phyloP scores from a whole-genome alignment of 2,113 vertebrate species.

The Stercorarius parasiticus region DNA sequence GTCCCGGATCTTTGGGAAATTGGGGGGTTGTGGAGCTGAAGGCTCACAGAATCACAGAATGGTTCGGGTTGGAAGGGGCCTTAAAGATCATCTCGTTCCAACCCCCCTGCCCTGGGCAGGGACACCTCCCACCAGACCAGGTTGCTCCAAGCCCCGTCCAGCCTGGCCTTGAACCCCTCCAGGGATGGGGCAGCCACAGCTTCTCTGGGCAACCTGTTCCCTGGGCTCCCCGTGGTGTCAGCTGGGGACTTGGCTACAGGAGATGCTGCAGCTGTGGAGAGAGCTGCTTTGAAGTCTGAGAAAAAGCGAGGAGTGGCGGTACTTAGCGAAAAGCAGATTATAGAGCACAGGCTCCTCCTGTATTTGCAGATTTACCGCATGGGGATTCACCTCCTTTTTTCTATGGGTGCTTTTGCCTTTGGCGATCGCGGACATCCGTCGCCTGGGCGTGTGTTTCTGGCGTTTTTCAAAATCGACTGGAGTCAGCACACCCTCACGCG shows the following conservation, averaged over 20 bases:
- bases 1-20: neutral
- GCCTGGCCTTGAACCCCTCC: too few species aligned
- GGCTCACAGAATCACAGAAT: neutral
- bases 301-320: neutral
- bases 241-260: neutral
- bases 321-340: neutral
- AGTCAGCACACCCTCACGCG: neutral
- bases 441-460: neutral
- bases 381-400: neutral
- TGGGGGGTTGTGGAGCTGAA: neutral
- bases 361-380: neutral
- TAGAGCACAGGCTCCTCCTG: neutral
- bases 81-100: too few species aligned
- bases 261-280: neutral
- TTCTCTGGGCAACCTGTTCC: too few species aligned
- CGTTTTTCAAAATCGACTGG: neutral
- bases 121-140: too few species aligned
- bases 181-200: too few species aligned
- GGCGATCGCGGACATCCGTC: fast-evolving
- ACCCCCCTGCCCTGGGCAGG: too few species aligned
- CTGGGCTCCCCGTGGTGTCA: fast-evolving
- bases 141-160: too few species aligned
- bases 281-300: neutral
- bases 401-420: neutral
- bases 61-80: too few species aligned